Evolutionary conservation across 2,888 invertebrate species (phyloP), one percentile per base, ranked within the genome.

Genomic region (Anthoptus insignis): DNA sequence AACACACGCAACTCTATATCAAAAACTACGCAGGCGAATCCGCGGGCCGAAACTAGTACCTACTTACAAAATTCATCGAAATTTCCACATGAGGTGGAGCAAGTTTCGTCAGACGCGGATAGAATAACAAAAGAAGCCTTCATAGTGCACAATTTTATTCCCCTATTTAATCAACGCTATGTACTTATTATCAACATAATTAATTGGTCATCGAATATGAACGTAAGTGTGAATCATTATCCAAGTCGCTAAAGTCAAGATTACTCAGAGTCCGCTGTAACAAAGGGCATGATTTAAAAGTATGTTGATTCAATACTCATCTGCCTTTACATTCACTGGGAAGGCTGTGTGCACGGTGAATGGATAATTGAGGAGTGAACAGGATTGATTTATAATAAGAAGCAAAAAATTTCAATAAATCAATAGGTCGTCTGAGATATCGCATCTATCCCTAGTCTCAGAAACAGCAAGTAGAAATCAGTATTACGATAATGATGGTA

Each of bases 211-310:
- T 59, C 37, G 50, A 50, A 59, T 27, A 34, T 16, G 27, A 24
- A 50, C 39, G 50, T 50, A 50, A 32, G 37, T 27, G 24, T 22
- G 27, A 42, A 42, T 42, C 49, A 50, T 59, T 49, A 49, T 59
- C 34, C 32, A 24, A 14, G 22, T 49, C 34, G 34, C 50, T 49
- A 59, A 34, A 24, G n/a, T n/a, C n/a, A n/a, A n/a, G n/a, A n/a
- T n/a, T n/a, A n/a, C 27, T 27, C 59, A 50, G 34, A 50, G 34
- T 37, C 59, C 7, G 37, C 22, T 14, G 49, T 50, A 27, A 59
- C 59, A 59, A 59, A 59, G 59, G 59, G 49, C 34, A 19, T 49
- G 50, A 59, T 34, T 34, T 37, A 39, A 39, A 59, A 59, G 37
- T 49, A 47, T 47, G 37, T 21, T 47, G 27, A 59, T 27, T 37